Evolutionary conservation across 2,113 vertebrate genomes (phyloP).

Genomic region (Desmodus rotundus): DNA sequence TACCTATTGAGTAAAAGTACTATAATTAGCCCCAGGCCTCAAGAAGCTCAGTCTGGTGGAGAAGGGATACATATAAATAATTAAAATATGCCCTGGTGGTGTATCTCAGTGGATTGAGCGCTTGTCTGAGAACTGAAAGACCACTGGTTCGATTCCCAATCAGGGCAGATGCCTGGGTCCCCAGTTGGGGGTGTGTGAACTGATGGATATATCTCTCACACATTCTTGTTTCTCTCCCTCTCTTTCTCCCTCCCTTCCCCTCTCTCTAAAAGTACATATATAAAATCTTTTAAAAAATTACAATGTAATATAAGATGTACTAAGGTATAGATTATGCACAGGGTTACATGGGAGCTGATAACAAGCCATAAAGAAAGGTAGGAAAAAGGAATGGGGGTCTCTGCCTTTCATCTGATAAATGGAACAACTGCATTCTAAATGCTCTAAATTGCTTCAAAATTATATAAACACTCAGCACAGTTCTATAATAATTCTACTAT

Average conservation of each 20-base stretch:
- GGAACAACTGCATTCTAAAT: background rate
- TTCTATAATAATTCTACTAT: background rate
- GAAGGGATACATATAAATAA: background rate
- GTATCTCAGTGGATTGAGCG: no score
- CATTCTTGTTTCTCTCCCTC: no score
- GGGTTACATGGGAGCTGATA: background rate
- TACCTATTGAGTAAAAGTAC: background rate
- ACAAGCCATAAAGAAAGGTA: background rate
- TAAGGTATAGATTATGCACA: background rate
- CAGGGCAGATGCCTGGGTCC: no score
- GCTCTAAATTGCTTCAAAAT: conserved; percentile 19
- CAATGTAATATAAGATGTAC: background rate
- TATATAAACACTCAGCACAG: background rate
- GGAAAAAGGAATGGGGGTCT: background rate
- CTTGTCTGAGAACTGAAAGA: no score
- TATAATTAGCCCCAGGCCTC: background rate
- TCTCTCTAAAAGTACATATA: no score
- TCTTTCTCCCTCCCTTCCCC: no score
- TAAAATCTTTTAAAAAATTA: background rate
- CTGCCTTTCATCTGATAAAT: background rate
- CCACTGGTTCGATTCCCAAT: no score
- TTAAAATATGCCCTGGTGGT: background rate
- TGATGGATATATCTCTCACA: no score
- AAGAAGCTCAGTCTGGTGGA: background rate
- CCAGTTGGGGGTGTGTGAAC: no score